Evolutionary conservation across 1,140 invertebrate species (phyloP), one percentile per base, ranked within the genome.

Genomic region (Wasmannia auropunctata): DNA sequence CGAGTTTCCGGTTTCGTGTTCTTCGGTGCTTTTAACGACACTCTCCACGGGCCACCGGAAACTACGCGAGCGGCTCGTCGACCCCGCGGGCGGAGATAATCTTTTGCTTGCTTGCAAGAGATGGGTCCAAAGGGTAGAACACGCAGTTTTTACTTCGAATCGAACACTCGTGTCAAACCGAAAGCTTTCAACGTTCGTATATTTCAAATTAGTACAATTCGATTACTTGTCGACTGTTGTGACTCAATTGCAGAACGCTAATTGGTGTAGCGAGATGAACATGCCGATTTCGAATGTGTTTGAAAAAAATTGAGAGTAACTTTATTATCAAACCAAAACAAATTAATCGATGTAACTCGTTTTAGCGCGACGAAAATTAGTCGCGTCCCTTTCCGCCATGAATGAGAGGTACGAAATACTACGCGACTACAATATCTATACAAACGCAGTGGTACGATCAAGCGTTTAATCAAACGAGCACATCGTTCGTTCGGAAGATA

Each of bases 1-100:
- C 77, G 91, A 93, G 91, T 91, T 92, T 92, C 91, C 88, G 91
- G 90, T 92, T 92, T 93, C 88, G 86, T 87, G 88, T 83, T 92
- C 65, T 90, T 86, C 87, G 86, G 89, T 77, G 90, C 92, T 93
- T 92, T 93, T 92, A 92, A 92, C 90, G 91, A 91, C 86, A 92
- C 90, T 90, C 91, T 54, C 58, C 86, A 88, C 86, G 88, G 86
- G 88, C 79, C 87, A 85, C 87, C 85, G 43, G 11, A 40, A n/a
- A 54, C 70, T 56, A 76, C 56, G 37, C 31, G 19, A 51, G 28
- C 31, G 16, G 3, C 16, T 28, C 22, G 16, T 49, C 43, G 28
- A 75, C 0, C 16, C 22, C 43, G 22, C 25, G 51, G 6, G 37
- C 22, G 10, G n/a, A 60, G 70, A 74, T 83, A 72, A 83, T 74